Evolutionary conservation across 1,140 invertebrate species (phyloP).

Genomic region (Phymorhynchus buccinoides): DNA sequence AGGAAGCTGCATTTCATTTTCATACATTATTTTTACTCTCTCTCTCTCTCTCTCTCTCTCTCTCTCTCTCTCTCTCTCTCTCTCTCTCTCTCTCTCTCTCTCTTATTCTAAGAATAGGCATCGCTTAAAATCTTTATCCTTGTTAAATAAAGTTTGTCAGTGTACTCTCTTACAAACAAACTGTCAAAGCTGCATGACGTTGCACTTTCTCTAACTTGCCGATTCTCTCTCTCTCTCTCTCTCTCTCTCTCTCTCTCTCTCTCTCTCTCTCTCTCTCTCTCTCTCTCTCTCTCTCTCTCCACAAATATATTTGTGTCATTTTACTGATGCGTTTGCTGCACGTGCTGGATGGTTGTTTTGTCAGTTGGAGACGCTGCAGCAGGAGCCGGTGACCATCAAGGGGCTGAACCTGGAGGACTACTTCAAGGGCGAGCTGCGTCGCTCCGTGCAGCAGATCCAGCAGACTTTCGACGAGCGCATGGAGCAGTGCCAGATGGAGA

Average conservation of each 20-base stretch:
- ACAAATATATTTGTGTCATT: neutral
- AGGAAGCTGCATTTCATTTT: no score
- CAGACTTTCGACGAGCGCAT: conserved; percentile 74
- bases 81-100: no score
- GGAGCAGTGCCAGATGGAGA: conserved; percentile 71
- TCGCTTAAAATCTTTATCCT: no score
- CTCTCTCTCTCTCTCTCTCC: neutral
- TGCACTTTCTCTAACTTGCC: no score
- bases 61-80: no score
- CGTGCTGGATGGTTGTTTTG: neutral
- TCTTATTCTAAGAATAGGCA: no score
- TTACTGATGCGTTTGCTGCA: no score
- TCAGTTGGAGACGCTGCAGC: conserved; percentile 39
- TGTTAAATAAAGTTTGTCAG: no score
- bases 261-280: neutral
- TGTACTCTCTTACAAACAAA: no score
- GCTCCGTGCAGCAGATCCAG: conserved; percentile 75
- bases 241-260: neutral
- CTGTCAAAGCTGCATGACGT: no score
- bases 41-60: no score
- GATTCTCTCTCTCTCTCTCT: conserved; percentile 9
- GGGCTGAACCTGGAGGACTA: conserved; percentile 51
- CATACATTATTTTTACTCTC: no score
- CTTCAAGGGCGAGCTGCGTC: conserved; percentile 71
- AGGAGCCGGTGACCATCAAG: conserved; percentile 47